Evolutionary conservation across 2,113 vertebrate species (phyloP).

Genomic region (Lampris incognitus): DNA sequence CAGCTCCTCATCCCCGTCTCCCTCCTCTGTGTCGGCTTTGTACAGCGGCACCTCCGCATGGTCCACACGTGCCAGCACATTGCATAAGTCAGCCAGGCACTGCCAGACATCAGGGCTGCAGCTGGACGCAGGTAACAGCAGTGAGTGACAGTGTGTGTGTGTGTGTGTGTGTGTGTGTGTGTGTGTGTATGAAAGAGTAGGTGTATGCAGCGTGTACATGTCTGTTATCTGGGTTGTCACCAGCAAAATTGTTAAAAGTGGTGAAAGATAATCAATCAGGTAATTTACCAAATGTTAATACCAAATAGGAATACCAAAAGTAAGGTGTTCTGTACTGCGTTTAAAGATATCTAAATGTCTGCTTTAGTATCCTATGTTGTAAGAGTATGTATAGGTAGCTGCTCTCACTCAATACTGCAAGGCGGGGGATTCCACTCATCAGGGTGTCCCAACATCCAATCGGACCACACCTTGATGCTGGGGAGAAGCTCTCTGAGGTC

Average conservation of each 20-base stretch:
- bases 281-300: too few relatives aligned
- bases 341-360: too few relatives aligned
- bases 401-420: slow-evolving; percentile 76
- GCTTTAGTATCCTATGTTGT: background rate
- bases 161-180: background rate
- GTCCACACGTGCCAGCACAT: slow-evolving; percentile 92
- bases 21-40: slow-evolving; percentile 84
- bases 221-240: slow-evolving; percentile 53
- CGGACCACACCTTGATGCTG: slow-evolving; percentile 97
- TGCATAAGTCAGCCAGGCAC: slow-evolving; percentile 94
- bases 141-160: background rate
- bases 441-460: slow-evolving; percentile 98
- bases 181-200: slow-evolving; percentile 29
- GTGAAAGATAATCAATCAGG: too few relatives aligned
- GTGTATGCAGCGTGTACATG: slow-evolving; percentile 72
- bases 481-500: slow-evolving; percentile 95
- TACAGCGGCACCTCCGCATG: slow-evolving; percentile 95
- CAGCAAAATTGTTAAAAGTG: slow-evolving; percentile 8
- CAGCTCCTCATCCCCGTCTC: slow-evolving; percentile 93
- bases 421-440: slow-evolving; percentile 98
- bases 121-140: slow-evolving; percentile 43
- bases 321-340: too few relatives aligned
- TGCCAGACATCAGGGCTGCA: slow-evolving; percentile 90
- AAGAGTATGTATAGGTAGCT: slow-evolving; percentile 68
- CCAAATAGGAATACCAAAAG: too few relatives aligned